Base-by-base conservation (phyloP, 2,888 invertebrate species). In the Spilosoma lubricipeda region DNA sequence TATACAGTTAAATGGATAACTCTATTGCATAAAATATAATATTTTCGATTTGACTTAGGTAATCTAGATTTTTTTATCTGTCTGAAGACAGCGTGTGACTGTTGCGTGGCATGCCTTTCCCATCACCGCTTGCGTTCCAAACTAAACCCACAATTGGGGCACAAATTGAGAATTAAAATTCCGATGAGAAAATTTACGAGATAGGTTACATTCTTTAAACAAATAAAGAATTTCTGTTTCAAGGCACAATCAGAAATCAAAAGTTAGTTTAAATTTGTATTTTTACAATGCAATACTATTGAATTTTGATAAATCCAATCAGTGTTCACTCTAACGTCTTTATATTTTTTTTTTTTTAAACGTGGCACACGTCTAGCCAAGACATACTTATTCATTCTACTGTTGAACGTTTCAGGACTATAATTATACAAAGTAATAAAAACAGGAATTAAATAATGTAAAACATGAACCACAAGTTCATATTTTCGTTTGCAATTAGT, bases 81-180 rank as follows among this genome's bases (percentile, higher is more conserved):
- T 83, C 78, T 76, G 83, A 78, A 86, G 91, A 92, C 91, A 92
- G 91, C 92, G 92, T 92, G 93, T 89, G 93, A 93, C 91, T 91
- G 88, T 78, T 78, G 80, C 81, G 81, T 83, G 86, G 88, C 87
- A 91, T 92, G 88, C 89, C 91, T 92, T 56, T 92, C 90, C 91
- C 91, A 93, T 93, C 93, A 91, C 88, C 81, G 85, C 83, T 84
- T 83, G 89, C 90, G 89, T 93, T 92, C 90, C 91, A 78, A 86
- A 82, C 86, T 85, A 89, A 88, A 86, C 86, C 87, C 89, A 91
- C 92, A 92, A 93, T 92, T n/a, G n/a, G n/a, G n/a, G n/a, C n/a
- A n/a, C n/a, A n/a, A n/a, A n/a, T n/a, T 91, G 89, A 89, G 86
- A 92, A 93, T 93, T 93, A 93, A 94, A 93, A 93, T 93, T 92